These are phyloP conservation scores for Rutilus rutilus DNA, from an alignment of 2,113 vertebrate species.

Conservation along the genomic window DNA sequence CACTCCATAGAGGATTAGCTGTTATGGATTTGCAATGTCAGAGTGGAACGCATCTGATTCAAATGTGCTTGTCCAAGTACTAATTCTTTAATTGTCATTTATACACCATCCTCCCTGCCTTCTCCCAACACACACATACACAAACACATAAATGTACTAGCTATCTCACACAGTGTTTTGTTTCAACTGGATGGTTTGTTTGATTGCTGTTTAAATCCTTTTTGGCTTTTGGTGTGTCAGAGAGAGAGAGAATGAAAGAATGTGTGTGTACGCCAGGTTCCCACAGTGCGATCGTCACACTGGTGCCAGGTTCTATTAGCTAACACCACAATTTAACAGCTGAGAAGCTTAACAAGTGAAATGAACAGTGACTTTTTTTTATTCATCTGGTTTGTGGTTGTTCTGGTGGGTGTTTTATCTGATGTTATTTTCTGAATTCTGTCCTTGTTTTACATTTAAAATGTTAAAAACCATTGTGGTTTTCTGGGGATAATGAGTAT, in stretches of 20 bases:
- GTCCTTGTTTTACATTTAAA: constrained; percentile 4
- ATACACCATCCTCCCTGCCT: constrained; percentile 59
- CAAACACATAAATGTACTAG: background rate
- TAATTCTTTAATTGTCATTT: constrained; percentile 71
- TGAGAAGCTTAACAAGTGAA: constrained; percentile 57
- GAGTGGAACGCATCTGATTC: constrained; percentile 51
- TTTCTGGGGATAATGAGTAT: constrained; percentile 36
- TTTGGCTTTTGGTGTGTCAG: constrained; percentile 64
- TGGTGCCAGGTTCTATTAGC: constrained; percentile 77
- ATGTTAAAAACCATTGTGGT: background rate
- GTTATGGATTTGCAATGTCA: constrained; percentile 21
- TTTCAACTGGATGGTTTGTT: constrained; percentile 68
- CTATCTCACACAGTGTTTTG: constrained; percentile 57
- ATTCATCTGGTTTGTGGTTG: constrained; percentile 44
- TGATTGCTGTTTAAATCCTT: constrained; percentile 71
- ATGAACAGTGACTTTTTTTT: constrained; percentile 55
- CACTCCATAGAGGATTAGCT: constrained; percentile 18
- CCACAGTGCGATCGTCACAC: constrained; percentile 72
- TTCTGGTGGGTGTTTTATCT: constrained; percentile 40
- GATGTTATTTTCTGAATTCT: constrained; percentile 38
- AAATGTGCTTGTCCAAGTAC: constrained; percentile 57
- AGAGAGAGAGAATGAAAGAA: constrained; percentile 44
- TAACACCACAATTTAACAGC: constrained; percentile 66
- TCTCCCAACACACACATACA: constrained; percentile 24
- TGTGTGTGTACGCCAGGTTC: constrained; percentile 61